A percentile compares a stretch with the other conserved stretches of the same genome.
phyloP scores from a whole-genome alignment of 2,888 invertebrate species.

The Zaprionus lineosus region DNA sequence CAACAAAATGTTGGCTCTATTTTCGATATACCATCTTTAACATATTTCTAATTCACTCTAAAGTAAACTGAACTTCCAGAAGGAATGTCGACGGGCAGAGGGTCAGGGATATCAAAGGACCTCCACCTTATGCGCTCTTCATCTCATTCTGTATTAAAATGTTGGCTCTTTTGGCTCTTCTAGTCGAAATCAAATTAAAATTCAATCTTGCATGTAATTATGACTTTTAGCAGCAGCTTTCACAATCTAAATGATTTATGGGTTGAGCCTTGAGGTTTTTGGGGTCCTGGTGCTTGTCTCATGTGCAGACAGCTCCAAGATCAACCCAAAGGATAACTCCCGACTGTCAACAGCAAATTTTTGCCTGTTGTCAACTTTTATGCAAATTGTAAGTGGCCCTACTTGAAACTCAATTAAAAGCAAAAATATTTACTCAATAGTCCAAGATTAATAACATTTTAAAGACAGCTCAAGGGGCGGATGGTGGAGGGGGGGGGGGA shows the following conservation, averaged over 20 bases:
- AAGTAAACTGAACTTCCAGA: too few species aligned
- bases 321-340: conserved; percentile 18
- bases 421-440: conserved; percentile 70
- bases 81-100: too few species aligned
- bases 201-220: conserved; percentile 82
- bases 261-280: neutral
- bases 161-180: neutral
- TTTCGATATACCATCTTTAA: too few species aligned
- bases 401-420: conserved; percentile 70
- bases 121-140: too few species aligned
- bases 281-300: conserved; percentile 3
- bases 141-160: neutral
- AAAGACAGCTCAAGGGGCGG: conserved; percentile 27
- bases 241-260: conserved; percentile 19
- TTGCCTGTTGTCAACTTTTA: conserved; percentile 39
- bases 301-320: conserved; percentile 19
- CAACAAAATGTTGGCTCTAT: too few species aligned
- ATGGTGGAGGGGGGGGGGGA: too few species aligned
- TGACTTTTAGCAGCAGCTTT: conserved; percentile 73
- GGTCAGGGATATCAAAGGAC: too few species aligned
- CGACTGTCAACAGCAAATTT: conserved; percentile 21
- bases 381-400: conserved; percentile 61
- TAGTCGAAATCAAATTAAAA: conserved; percentile 81
- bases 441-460: conserved; percentile 67
- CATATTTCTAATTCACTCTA: neutral